Evolutionary conservation across 2,113 vertebrate genomes (phyloP).

Genomic region (Salminus brasiliensis): DNA sequence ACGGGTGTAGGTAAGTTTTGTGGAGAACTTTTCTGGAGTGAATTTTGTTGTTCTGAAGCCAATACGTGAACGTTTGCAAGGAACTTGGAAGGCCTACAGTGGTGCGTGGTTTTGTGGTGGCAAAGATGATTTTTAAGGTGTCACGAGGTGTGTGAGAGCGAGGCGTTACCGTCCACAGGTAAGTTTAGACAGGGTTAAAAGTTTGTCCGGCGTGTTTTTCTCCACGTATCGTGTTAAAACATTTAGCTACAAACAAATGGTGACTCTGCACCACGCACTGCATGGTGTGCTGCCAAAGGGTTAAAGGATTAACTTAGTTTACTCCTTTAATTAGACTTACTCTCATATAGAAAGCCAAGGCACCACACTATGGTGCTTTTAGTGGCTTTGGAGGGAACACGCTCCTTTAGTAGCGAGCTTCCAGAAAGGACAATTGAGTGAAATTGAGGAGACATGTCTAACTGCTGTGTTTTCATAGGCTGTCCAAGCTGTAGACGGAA

Average conservation of each 20-base stretch:
- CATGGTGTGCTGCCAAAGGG: too few species aligned
- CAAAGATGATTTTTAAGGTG: background rate
- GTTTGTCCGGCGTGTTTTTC: background rate
- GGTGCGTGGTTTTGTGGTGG: background rate
- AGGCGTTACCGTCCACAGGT: background rate
- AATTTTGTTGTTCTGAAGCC: background rate
- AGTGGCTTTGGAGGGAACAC: too few species aligned
- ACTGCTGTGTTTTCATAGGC: background rate
- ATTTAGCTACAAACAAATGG: too few species aligned
- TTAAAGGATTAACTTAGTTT: too few species aligned
- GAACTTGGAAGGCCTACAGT: background rate
- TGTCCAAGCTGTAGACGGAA: background rate
- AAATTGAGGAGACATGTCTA: too few species aligned
- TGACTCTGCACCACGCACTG: too few species aligned
- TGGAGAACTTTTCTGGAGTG: background rate
- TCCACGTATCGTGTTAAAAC: too few species aligned
- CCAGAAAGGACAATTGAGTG: too few species aligned
- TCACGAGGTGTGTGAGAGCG: background rate
- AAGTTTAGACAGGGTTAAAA: background rate
- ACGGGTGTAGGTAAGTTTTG: background rate
- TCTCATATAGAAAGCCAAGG: too few species aligned
- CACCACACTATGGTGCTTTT: too few species aligned
- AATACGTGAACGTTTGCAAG: background rate
- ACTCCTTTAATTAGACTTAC: too few species aligned
- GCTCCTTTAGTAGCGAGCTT: too few species aligned